Base-by-base conservation (phyloP, 2,113 vertebrate species). In the Spermophilus dauricus region DNA sequence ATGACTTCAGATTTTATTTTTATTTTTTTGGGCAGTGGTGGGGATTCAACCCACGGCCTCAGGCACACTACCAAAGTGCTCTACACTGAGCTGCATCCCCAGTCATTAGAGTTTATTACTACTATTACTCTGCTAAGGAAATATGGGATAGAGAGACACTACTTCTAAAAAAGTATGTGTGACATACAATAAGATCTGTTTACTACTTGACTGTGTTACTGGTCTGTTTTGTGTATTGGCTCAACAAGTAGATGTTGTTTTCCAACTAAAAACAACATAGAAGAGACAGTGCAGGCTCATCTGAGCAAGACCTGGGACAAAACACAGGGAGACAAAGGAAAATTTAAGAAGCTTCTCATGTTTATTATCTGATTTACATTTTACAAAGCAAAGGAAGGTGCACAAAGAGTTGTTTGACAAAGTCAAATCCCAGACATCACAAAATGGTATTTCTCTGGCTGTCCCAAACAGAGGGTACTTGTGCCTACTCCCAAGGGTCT, bases 351-450 rank as follows among this genome's bases (percentile, higher is more conserved):
- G 67, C 63, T 98, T 89, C 48, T 96, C 32, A 86, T 95, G 72
- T 99, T 99, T 99, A 98, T 99, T 98, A 97, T 95, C 93, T 98
- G 97, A 98, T 98, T 98, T 98, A 98, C 97, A 98, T 96, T 97
- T 95, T 72, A 96, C 95, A 96, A 98, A 98, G 98, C 86, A 97
- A 96, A 97, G 48, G 70, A 37, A 97, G 97, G 97, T 96, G 97
- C 96, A 98, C 97, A 98, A 97, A 98, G 53, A 84, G 97, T 84
- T 93, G 86, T 97, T 94, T 91, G 92, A 98, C 97, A 87, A 98
- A 93, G 94, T 97, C 45, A 58, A 87, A 87, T 96, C 87, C 94
- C 91, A 95, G 67, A 89, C 81, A 20, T 91, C 78, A 91, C 87
- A 96, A 12, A 26, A 2, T 26, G 67, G 26, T 81, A 80, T 95